These are phyloP conservation scores for Trichonephila clavipes DNA, from an alignment of 1,140 invertebrate genomes.

Conservation along the genomic window DNA sequence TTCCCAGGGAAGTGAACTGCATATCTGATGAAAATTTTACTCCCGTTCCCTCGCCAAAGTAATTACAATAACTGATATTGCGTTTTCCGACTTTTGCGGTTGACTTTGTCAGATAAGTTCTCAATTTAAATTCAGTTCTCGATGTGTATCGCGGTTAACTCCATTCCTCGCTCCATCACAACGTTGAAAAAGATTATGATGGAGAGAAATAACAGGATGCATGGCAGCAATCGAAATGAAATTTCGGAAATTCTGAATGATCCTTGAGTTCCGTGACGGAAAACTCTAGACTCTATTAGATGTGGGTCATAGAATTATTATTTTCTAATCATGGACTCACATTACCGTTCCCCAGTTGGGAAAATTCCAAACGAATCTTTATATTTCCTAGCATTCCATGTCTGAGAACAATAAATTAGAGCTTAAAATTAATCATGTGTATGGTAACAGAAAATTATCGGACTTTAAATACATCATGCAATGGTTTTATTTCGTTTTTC, in stretches of 20 bases:
- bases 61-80: conserved; percentile 62
- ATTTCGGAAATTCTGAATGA: conserved; percentile 8
- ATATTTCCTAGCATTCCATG: too few relatives aligned
- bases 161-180: not conserved
- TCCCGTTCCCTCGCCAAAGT: not conserved
- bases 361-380: too few relatives aligned
- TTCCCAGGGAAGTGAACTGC: conserved; percentile 15
- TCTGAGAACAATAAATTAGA: too few relatives aligned
- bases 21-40: conserved; percentile 59
- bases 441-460: too few relatives aligned
- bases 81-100: conserved; percentile 21
- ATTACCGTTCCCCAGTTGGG: too few relatives aligned
- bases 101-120: conserved; percentile 47
- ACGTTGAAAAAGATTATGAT: not conserved
- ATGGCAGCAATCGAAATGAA: not conserved
- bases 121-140: conserved; percentile 60
- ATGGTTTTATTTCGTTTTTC: too few relatives aligned
- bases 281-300: not conserved
- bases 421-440: too few relatives aligned
- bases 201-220: conserved; percentile 17
- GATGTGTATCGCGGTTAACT: conserved; percentile 13
- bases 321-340: too few relatives aligned
- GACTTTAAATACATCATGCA: too few relatives aligned
- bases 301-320: too few relatives aligned
- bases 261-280: not conserved